Conservation (phyloP, 2,797 vertebrate species). For the Sebastiscus albofasciatus region DNA sequence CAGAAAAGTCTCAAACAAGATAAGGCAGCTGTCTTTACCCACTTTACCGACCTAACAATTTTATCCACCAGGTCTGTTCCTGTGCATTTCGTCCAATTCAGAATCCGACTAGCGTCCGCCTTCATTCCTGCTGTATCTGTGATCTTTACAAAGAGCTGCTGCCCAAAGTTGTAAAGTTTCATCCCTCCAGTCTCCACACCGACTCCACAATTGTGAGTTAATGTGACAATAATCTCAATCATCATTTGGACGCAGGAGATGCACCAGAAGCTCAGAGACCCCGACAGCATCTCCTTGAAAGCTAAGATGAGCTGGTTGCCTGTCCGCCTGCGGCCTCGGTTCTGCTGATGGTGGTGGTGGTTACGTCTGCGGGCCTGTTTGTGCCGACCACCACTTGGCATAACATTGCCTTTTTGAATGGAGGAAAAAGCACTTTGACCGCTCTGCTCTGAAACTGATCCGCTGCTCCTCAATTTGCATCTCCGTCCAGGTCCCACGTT, state of each 20-base stretch:
- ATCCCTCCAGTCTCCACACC: constrained; percentile 84
- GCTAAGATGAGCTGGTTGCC: constrained; percentile 77
- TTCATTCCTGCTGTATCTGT: constrained; percentile 83
- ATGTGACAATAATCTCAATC: constrained; percentile 88
- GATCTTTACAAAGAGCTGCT: constrained; percentile 77
- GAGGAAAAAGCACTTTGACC: constrained; percentile 66
- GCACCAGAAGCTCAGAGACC: constrained; percentile 86
- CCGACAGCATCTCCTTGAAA: constrained; percentile 82
- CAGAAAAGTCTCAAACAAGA: constrained; percentile 81
- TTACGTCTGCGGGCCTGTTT: constrained; percentile 83
- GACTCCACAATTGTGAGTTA: constrained; percentile 86
- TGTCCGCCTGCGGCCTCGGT: constrained; percentile 69
- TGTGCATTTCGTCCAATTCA: constrained; percentile 68
- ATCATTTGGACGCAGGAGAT: constrained; percentile 88
- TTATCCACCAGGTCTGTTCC: constrained; percentile 62
- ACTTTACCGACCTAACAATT: constrained; percentile 56
- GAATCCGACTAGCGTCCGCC: constrained; percentile 70
- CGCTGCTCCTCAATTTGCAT: constrained; percentile 71
- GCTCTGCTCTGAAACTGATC: constrained; percentile 65
- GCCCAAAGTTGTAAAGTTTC: constrained; percentile 84
- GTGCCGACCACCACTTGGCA: constrained; percentile 82
- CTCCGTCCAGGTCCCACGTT: constrained; percentile 69
- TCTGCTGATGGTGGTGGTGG: constrained; percentile 82
- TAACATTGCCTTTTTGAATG: constrained; percentile 70
- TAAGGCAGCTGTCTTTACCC: constrained; percentile 66